Conservation (phyloP, 64 coral and sea anemone genomes). For the Porites lutea region DNA sequence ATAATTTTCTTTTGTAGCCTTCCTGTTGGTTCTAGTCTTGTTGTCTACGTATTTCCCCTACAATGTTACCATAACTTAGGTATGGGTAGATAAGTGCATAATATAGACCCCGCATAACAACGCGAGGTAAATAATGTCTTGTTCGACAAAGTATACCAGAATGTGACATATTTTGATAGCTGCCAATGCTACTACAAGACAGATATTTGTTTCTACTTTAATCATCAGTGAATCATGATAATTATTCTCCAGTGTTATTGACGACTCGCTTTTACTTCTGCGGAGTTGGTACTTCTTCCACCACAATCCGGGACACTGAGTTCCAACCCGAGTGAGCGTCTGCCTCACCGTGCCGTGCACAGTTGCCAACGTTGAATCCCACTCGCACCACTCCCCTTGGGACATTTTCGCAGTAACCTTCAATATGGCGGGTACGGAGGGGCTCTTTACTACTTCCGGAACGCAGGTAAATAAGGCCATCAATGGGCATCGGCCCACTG, state of each 20-base stretch:
- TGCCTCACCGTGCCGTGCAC: constrained; percentile 23
- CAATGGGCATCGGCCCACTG: constrained; percentile 22
- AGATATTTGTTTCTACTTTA: no score
- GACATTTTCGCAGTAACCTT: constrained; percentile 53
- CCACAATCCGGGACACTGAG: constrained; percentile 18
- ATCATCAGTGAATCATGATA: no score
- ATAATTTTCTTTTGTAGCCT: no score
- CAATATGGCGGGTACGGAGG: constrained; percentile 45
- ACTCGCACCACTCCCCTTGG: constrained; percentile 34
- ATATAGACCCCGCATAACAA: no score
- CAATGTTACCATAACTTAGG: no score
- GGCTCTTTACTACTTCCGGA: not conserved
- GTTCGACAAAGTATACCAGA: no score
- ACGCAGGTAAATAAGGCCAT: constrained; percentile 13
- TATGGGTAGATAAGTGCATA: no score
- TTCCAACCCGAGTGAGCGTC: constrained; percentile 35
- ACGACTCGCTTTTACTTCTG: not conserved
- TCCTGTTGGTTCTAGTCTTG: no score
- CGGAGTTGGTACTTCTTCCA: constrained; percentile 30
- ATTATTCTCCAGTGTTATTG: not conserved
- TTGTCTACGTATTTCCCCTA: no score
- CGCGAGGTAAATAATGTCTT: no score
- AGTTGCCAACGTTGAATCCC: constrained; percentile 60
- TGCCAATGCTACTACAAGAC: no score
- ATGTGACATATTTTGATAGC: no score